Evolutionary conservation across 2,113 vertebrate genomes (phyloP).

Genomic region (Procavia capensis): DNA sequence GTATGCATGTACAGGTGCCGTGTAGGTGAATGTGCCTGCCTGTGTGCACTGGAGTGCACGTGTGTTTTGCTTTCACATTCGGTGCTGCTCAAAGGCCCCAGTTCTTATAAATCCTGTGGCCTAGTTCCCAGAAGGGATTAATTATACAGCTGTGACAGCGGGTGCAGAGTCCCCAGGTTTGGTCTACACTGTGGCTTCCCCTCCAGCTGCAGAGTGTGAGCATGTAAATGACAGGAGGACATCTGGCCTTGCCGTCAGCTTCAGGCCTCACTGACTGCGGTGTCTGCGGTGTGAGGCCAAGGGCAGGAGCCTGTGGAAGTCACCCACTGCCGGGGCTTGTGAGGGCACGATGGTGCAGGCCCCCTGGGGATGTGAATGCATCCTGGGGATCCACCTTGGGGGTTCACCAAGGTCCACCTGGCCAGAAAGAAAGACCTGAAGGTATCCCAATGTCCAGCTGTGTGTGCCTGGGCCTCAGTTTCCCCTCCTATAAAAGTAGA

Average conservation of each 20-base stretch:
- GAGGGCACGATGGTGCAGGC: background rate
- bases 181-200: conserved; percentile 30
- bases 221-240: background rate
- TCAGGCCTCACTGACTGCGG: background rate
- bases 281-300: background rate
- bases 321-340: rapidly evolving
- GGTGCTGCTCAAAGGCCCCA: conserved; percentile 74
- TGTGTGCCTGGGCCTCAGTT: background rate
- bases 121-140: conserved; percentile 76
- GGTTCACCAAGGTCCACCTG: background rate
- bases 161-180: background rate
- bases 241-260: background rate
- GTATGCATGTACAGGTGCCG: rapidly evolving
- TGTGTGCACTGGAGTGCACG: background rate
- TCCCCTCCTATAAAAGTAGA: background rate
- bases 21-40: background rate
- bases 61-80: conserved; percentile 78
- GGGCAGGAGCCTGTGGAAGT: background rate
- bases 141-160: rapidly evolving
- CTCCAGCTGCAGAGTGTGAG: background rate
- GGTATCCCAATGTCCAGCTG: background rate
- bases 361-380: background rate
- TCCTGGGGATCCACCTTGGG: background rate
- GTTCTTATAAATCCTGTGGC: conserved; percentile 83
- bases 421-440: background rate